Evolutionary conservation across 2,888 invertebrate genomes (phyloP).

Genomic region (Agonopterix heracliana): DNA sequence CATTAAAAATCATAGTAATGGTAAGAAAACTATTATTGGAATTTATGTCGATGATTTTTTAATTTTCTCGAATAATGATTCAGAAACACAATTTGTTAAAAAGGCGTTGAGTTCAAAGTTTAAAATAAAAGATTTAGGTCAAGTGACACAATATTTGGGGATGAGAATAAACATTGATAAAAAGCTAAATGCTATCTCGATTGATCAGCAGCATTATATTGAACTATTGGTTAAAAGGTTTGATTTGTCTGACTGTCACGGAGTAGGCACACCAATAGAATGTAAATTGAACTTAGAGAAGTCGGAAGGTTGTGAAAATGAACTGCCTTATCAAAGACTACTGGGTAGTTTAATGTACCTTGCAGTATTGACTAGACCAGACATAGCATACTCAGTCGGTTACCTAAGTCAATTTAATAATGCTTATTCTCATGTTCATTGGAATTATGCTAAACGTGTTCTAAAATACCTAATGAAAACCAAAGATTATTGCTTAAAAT

Average conservation of each 20-base stretch:
- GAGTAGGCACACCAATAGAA: conserved; percentile 11
- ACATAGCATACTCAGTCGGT: conserved; percentile 2
- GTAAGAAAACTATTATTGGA: conserved; percentile 3
- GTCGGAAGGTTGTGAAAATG: not conserved
- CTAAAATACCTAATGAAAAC: conserved; percentile 8
- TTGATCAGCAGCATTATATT: conserved; percentile 5
- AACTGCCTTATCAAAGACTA: conserved; percentile 8
- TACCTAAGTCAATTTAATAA: conserved; percentile 11
- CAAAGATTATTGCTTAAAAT: conserved; percentile 6
- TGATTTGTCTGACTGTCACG: conserved; percentile 7
- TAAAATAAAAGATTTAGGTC: conserved; percentile 14
- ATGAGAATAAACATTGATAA: conserved; percentile 7
- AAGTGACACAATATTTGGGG: conserved; percentile 16
- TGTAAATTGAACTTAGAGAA: conserved; percentile 12
- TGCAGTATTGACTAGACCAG: conserved; percentile 4
- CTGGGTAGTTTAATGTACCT: conserved; percentile 13
- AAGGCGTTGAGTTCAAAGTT: conserved; percentile 3
- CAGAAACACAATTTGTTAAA: conserved; percentile 2
- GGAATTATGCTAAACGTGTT: conserved; percentile 6
- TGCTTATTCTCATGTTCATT: conserved; percentile 6
- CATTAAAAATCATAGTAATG: not conserved
- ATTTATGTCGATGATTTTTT: conserved; percentile 12
- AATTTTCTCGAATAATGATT: conserved; percentile 7
- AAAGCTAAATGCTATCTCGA: conserved; percentile 1
- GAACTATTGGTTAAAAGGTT: conserved; percentile 1